Conservation (phyloP, 2,113 vertebrate species). For the Dipodomys merriami region DNA sequence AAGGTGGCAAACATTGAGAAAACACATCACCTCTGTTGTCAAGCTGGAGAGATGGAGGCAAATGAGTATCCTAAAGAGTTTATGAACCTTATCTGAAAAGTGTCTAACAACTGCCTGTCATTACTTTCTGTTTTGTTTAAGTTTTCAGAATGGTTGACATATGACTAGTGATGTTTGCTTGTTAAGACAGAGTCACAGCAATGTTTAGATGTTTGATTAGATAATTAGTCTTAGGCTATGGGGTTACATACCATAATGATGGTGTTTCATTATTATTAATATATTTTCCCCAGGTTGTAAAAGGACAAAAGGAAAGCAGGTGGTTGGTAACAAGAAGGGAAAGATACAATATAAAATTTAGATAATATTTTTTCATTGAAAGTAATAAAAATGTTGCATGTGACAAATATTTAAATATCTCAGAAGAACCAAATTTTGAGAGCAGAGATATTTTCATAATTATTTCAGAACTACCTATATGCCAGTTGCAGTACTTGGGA, state of each 20-base stretch:
- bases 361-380: no score
- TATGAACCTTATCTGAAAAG: background rate
- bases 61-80: background rate
- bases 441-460: no score
- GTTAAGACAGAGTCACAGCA: conserved; percentile 24
- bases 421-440: no score
- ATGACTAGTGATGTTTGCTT: conserved; percentile 18
- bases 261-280: no score
- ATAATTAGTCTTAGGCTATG: background rate
- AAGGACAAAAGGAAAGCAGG: no score
- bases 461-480: background rate
- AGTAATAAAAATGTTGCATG: no score
- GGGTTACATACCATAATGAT: no score
- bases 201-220: background rate
- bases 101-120: conserved; percentile 9
- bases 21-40: conserved; percentile 41
- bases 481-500: background rate
- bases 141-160: background rate
- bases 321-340: no score
- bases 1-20: conserved; percentile 39
- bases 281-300: no score
- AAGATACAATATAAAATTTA: no score
- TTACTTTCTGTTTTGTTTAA: conserved; percentile 20
- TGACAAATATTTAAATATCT: no score
- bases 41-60: background rate